Base-by-base conservation (phyloP, 1,140 invertebrate genomes). In the Metopolophium dirhodum region DNA sequence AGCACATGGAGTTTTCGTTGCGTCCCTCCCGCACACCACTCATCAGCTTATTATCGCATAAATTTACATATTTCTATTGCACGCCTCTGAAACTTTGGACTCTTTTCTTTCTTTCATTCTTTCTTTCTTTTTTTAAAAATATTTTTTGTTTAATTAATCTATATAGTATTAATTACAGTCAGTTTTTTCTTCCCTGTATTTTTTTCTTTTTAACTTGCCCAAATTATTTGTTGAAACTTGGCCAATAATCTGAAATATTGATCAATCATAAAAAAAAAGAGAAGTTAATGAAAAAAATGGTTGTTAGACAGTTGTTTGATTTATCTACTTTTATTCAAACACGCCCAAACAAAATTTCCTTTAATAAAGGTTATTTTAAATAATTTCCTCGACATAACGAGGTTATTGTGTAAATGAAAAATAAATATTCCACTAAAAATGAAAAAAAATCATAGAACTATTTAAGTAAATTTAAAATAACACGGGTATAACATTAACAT, bases 261-360 rank as follows among this genome's bases (percentile, higher is more conserved):
- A 90, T 90, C 89, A 61, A 45, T 41, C 41, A 61, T 90, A 89
- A 35, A 89, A 54, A 54, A 41, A 61, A 90, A 90, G 35, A 61
- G 45, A 90, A 90, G 37, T 68, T 90, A 90, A 90, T 90, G 89
- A 90, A 92, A 92, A 91, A 92, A 92, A 83, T 51, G 68, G 68
- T 92, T 83, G 90, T 92, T 92, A 20, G 49, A 92, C 90, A 92
- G 90, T 92, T 92, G 68, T 92, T 92, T 92, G 90, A 92, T 92
- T 92, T 92, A 92, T 92, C 45, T 82, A 83, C 68, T 92, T 82
- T 77, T 51, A 92, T 92, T 92, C 41, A 92, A 82, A 51, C 51
- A 82, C 61, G 90, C 77, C 77, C 45, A 37, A 61, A 83, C 68
- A n/a, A 92, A 92, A 49, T 92, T 83, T 18, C 11, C 23, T 82